Base-by-base conservation (phyloP, 2,113 vertebrate genomes). In the Donacobius atricapilla region DNA sequence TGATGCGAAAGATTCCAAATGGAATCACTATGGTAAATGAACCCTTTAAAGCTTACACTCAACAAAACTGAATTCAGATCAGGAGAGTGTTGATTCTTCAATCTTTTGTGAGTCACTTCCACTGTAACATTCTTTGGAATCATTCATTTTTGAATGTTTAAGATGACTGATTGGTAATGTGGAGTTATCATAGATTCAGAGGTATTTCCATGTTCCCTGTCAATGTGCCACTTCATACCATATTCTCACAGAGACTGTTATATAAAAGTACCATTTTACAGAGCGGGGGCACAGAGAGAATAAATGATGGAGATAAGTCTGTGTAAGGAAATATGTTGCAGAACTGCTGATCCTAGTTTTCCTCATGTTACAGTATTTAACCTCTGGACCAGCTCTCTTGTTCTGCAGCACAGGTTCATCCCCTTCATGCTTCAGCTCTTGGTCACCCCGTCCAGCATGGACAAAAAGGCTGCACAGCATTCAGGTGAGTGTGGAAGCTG, bases 201-300 rank as follows among this genome's bases (percentile, higher is more conserved):
- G 76, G 83, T 93, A 84, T 92, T 96, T 94, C 93, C 77, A 87
- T 15, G 37, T 94, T 93, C 76, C 80, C 64, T 94, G 60, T 89
- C 93, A 92, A 71, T 44, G 37, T 94, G 83, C 68, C 80, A 60
- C 83, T 96, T 94, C 80, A 73, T 84, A 58, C 80, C 71, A 51
- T 95, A 70, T 94, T 94, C 87, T 95, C 84, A 75, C 83, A 78
- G 69, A 90, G 35, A 75, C 83, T 96, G 90, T 93, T 87, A 88
- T 48, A 42, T 70, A 75, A 73, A 93, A 94, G 83, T 89, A 73
- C 79, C 25, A 10, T 90, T 93, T 86, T 81, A 68, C 60, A 60
- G 72, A 92, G 83, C 9, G 6, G 82, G 91, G 88, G 79, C 71
- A 85, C 66, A 27, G 63, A 60, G 77, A 85, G 79, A 90, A 60